Evolutionary conservation across 2,797 vertebrate genomes (phyloP).

Genomic region (Heliangelus exortis): DNA sequence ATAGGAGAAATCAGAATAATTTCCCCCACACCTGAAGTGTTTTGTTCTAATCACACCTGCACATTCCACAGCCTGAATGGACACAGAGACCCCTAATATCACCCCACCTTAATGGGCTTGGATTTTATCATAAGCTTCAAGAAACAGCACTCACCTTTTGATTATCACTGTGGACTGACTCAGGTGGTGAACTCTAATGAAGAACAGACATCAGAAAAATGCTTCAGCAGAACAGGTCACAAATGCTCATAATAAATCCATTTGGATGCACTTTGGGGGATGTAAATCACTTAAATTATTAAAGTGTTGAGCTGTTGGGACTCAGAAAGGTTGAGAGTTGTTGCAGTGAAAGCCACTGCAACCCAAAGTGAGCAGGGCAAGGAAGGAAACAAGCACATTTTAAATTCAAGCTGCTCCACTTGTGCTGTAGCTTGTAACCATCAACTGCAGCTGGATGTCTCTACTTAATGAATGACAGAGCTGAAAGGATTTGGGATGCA

Average conservation of each 20-base stretch:
- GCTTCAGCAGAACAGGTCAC: conserved; percentile 37
- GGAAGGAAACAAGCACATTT: not conserved
- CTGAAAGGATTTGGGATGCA: not conserved
- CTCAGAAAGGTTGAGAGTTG: conserved; percentile 36
- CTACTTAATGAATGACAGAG: not conserved
- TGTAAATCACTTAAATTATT: conserved; percentile 76
- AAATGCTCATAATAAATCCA: conserved; percentile 50
- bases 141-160: conserved; percentile 3
- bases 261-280: conserved; percentile 49
- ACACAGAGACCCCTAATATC: not conserved
- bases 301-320: conserved; percentile 53
- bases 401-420: conserved; percentile 46
- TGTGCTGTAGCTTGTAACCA: conserved; percentile 12
- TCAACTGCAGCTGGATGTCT: conserved; percentile 13
- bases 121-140: not conserved
- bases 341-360: conserved; percentile 32
- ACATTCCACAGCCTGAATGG: not conserved
- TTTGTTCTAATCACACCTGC: not conserved
- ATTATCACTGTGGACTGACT: not conserved
- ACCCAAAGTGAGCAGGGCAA: not conserved
- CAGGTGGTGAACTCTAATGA: not conserved
- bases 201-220: not conserved
- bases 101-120: not conserved
- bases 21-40: no score
- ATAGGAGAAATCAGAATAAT: not conserved